Evolutionary conservation across 1,140 invertebrate species (phyloP).

Genomic region (Ostrea edulis): DNA sequence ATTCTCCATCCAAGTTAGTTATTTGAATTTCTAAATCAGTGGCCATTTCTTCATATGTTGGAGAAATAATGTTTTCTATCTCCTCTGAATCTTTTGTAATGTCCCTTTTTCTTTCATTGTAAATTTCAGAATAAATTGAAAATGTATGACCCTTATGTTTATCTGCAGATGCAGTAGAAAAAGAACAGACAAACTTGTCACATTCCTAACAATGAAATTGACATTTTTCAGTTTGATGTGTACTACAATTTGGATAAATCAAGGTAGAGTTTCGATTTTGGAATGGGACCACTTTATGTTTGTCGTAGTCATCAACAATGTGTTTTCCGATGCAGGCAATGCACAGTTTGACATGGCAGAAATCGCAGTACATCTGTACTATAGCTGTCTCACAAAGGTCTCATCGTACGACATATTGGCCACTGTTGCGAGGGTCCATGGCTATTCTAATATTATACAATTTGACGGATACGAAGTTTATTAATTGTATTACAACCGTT

Average conservation of each 20-base stretch:
- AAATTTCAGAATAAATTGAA: neutral
- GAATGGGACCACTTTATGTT: neutral
- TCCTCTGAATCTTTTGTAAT: neutral
- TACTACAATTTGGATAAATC: neutral
- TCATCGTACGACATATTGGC: neutral
- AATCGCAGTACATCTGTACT: slow-evolving; percentile 13
- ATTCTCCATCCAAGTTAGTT: neutral
- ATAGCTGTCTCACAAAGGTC: neutral
- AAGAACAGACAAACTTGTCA: neutral
- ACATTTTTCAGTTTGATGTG: neutral
- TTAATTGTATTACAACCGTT: no score
- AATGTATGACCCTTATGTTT: neutral
- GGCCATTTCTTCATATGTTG: neutral
- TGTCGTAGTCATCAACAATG: neutral
- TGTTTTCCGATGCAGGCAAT: neutral
- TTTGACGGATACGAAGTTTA: no score
- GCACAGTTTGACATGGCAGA: neutral
- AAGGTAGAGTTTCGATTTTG: neutral
- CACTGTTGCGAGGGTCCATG: neutral
- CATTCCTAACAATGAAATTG: neutral
- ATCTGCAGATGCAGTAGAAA: neutral
- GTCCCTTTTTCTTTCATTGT: neutral
- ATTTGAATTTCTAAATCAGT: neutral
- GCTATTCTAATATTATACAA: neutral
- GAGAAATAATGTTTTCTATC: neutral